Conservation (phyloP, 2,888 invertebrate species). For the Tridacna gigas region DNA sequence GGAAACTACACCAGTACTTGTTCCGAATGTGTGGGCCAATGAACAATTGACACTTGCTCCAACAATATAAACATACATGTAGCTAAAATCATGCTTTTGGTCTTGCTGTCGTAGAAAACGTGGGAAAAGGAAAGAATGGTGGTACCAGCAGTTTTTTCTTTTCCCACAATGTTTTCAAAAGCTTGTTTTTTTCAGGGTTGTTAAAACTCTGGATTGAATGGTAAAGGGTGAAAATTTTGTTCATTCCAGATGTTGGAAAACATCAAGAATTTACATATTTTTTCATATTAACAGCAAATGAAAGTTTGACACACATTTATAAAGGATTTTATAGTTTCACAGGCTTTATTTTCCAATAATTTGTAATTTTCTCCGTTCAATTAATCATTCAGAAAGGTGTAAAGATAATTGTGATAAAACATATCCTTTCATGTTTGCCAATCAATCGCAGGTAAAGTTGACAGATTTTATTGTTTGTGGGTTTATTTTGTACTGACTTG, state of each 20-base stretch:
- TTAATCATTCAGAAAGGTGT: slow-evolving; percentile 20
- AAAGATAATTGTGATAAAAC: slow-evolving; percentile 12
- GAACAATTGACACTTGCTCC: no score
- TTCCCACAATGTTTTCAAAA: not conserved
- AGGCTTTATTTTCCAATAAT: slow-evolving; percentile 4
- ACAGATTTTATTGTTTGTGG: slow-evolving; percentile 24
- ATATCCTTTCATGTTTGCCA: slow-evolving; percentile 6
- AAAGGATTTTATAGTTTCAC: not conserved
- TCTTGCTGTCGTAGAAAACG: not conserved
- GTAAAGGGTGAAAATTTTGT: no score
- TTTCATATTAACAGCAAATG: no score
- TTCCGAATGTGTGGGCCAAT: no score
- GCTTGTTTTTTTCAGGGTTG: no score
- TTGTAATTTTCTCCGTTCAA: not conserved
- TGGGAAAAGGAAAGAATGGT: slow-evolving; percentile 12
- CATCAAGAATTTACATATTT: no score
- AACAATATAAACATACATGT: not conserved
- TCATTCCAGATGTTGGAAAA: no score
- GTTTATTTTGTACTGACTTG: not conserved
- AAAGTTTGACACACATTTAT: no score
- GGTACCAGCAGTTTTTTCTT: slow-evolving; percentile 4
- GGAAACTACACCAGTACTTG: no score
- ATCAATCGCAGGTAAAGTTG: not conserved
- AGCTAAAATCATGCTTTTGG: no score
- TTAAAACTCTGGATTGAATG: no score